Percentiles rank a stretch among this genome's conserved stretches.
These are phyloP conservation scores for Nomada flava DNA, from an alignment of 2,888 invertebrate genomes.

Conservation along the genomic window DNA sequence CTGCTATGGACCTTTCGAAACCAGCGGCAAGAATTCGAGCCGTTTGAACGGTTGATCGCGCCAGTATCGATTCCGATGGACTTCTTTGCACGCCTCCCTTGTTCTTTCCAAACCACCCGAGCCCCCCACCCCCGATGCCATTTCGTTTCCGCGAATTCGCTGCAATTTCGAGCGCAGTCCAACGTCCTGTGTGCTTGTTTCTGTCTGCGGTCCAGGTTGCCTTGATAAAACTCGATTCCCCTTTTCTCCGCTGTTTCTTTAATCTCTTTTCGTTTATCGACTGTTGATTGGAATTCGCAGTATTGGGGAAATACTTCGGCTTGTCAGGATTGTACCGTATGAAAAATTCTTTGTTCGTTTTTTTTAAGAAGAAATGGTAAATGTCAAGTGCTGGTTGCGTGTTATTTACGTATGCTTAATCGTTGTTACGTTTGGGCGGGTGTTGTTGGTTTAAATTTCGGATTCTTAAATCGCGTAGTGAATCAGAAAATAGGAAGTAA, in stretches of 20 bases:
- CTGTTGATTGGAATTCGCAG: neutral
- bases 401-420: no score
- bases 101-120: neutral
- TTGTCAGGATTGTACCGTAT: neutral
- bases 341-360: no score
- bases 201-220: neutral
- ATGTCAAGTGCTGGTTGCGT: no score
- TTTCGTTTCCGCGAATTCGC: constrained; percentile 9
- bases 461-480: no score
- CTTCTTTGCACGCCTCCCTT: constrained; percentile 17
- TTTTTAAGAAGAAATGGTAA: no score
- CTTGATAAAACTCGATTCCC: constrained; percentile 1
- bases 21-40: constrained; percentile 46
- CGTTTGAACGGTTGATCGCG: constrained; percentile 55
- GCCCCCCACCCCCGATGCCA: neutral
- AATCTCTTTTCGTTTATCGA: neutral
- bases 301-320: neutral
- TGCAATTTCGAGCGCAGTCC: constrained; percentile 3
- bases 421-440: no score
- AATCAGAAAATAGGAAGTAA: no score
- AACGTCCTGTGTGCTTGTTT: neutral
- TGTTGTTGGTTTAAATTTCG: no score
- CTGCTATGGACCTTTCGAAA: constrained; percentile 9
- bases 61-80: constrained; percentile 51
- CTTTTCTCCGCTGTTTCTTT: neutral